These are phyloP conservation scores for Sycophaga agraensis DNA, from an alignment of 1,140 invertebrate genomes.

Conservation along the genomic window DNA sequence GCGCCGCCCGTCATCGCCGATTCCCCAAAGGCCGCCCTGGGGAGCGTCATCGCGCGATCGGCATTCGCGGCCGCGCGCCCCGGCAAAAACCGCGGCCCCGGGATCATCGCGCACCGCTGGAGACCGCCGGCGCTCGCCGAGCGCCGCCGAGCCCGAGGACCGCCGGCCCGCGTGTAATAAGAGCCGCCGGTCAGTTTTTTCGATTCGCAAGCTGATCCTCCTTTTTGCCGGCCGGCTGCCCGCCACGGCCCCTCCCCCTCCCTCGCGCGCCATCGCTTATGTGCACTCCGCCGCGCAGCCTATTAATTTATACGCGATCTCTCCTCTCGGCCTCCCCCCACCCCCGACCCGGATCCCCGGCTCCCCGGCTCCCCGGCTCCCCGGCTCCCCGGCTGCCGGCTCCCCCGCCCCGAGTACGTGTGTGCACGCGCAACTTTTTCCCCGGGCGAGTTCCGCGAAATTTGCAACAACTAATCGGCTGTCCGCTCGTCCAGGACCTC, in stretches of 20 bases:
- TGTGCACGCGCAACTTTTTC: constrained; percentile 53
- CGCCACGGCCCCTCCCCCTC: constrained; percentile 31
- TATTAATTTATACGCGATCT: constrained; percentile 57
- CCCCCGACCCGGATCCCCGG: too few relatives aligned
- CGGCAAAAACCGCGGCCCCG: too few relatives aligned
- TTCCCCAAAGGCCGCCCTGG: neutral
- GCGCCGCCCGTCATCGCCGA: neutral
- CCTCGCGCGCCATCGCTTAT: constrained; percentile 13
- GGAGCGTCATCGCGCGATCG: neutral
- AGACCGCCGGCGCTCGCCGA: too few relatives aligned
- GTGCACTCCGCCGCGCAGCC: constrained; percentile 28
- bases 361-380: too few relatives aligned
- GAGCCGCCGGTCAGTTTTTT: constrained; percentile 58
- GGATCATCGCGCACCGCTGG: too few relatives aligned
- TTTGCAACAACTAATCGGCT: constrained; percentile 60
- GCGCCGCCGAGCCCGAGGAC: too few relatives aligned
- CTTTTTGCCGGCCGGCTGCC: constrained; percentile 39
- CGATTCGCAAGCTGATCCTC: constrained; percentile 41
- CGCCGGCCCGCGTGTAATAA: constrained; percentile 53
- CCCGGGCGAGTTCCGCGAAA: constrained; percentile 56
- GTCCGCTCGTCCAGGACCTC: constrained; percentile 34
- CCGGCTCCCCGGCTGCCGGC: neutral
- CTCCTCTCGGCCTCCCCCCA: too few relatives aligned
- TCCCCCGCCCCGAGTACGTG: constrained; percentile 43
- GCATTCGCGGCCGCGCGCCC: too few relatives aligned